Conservation (phyloP, 2,113 vertebrate genomes). For the Emydura subglobosa region DNA sequence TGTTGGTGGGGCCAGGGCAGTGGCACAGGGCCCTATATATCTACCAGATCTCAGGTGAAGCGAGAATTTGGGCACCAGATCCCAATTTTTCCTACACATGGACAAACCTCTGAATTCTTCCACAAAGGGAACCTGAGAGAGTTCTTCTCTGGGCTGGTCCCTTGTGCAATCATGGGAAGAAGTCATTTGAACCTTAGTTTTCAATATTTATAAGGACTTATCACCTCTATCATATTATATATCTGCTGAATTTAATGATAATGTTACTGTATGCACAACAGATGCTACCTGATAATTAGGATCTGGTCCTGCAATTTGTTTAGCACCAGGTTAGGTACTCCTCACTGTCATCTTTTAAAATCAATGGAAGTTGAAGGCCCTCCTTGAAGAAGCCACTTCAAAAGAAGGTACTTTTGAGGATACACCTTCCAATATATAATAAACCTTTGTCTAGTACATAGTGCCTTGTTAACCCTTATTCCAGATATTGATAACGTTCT, state of each 20-base stretch:
- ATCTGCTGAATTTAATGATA: not conserved
- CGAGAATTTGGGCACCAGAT: too few species aligned
- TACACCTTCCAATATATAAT: not conserved
- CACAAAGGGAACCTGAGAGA: not conserved
- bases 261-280: not conserved
- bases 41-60: too few species aligned
- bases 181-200: not conserved
- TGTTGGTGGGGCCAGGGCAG: too few species aligned
- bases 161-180: not conserved
- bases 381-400: not conserved
- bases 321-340: not conserved
- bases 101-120: not conserved
- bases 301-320: not conserved
- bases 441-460: not conserved
- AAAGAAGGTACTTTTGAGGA: not conserved
- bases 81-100: fast-evolving
- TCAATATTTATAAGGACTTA: not conserved
- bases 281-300: not conserved
- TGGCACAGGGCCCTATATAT: not conserved
- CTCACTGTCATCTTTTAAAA: not conserved
- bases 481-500: not conserved
- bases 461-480: not conserved
- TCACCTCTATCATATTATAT: not conserved
- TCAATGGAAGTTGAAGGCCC: not conserved
- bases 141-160: not conserved